phyloP scores from a whole-genome alignment of 2,888 invertebrate genomes.

The Cinara cedri region DNA sequence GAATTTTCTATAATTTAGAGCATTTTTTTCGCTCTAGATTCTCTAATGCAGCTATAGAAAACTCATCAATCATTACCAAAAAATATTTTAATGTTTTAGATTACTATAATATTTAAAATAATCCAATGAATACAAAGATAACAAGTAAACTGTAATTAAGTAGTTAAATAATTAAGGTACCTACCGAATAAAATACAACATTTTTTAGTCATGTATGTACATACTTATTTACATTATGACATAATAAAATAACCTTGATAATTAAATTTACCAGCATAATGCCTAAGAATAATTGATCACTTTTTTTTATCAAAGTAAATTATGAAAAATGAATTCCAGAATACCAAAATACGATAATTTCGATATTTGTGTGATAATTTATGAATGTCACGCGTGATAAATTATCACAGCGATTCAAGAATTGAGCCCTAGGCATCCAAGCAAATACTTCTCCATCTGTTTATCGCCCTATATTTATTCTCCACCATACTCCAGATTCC shows the following conservation, averaged over 20 bases:
- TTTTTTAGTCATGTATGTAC: conserved; percentile 1
- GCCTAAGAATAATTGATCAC: not conserved
- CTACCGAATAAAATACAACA: not conserved
- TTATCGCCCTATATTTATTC: no score
- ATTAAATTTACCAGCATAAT: not conserved
- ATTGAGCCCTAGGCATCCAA: no score
- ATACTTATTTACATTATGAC: not conserved
- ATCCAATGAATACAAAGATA: not conserved
- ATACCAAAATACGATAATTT: no score
- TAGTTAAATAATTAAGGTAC: no score
- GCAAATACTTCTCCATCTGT: no score
- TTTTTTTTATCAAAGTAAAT: not conserved
- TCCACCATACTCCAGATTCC: no score
- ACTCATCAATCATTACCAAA: not conserved
- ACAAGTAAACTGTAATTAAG: not conserved
- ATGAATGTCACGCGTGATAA: no score
- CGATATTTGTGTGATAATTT: no score
- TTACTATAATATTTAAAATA: not conserved
- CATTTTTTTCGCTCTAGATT: conserved; percentile 5
- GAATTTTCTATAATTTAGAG: not conserved
- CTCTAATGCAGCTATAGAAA: not conserved
- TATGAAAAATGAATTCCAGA: not conserved
- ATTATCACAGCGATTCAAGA: no score
- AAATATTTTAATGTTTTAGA: not conserved
- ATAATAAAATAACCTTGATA: not conserved